Evolutionary conservation across 2,113 vertebrate species (phyloP).

Genomic region (Eurypyga helias): DNA sequence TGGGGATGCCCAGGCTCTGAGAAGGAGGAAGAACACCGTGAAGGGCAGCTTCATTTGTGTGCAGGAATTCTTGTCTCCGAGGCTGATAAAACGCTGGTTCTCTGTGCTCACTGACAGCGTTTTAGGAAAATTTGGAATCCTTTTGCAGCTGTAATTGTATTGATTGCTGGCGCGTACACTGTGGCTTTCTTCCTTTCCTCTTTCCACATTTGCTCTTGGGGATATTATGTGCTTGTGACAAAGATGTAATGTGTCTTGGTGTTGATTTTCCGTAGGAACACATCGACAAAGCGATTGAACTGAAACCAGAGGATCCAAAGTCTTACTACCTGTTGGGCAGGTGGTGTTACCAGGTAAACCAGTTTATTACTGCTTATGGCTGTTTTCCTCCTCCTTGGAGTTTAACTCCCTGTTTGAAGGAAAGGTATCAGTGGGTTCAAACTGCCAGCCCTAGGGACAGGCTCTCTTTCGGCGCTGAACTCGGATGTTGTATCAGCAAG

Average conservation of each 20-base stretch:
- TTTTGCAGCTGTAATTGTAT: background rate
- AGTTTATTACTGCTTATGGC: background rate
- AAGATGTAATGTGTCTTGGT: background rate
- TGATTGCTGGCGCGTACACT: background rate
- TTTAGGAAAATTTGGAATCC: background rate
- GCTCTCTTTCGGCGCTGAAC: background rate
- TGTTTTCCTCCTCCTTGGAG: background rate
- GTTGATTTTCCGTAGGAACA: constrained; percentile 70
- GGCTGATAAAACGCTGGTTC: background rate
- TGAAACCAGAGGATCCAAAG: constrained; percentile 77
- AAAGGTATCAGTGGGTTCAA: background rate
- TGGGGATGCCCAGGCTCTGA: background rate
- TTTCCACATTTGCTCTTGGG: background rate
- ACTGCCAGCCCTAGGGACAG: background rate
- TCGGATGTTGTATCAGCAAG: background rate
- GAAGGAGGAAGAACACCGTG: background rate
- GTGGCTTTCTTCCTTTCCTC: background rate
- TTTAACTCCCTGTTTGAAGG: background rate
- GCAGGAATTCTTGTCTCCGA: background rate
- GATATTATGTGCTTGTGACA: background rate
- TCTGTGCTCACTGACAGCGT: background rate
- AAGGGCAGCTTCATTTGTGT: background rate
- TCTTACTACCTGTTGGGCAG: constrained; percentile 80
- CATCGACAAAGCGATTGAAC: constrained; percentile 77
- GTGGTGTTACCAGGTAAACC: constrained; percentile 82